A percentile compares a stretch with the other conserved stretches of the same genome.
These are phyloP conservation scores for Ibycter americanus DNA, from an alignment of 2,797 vertebrate genomes.

Conservation along the genomic window DNA sequence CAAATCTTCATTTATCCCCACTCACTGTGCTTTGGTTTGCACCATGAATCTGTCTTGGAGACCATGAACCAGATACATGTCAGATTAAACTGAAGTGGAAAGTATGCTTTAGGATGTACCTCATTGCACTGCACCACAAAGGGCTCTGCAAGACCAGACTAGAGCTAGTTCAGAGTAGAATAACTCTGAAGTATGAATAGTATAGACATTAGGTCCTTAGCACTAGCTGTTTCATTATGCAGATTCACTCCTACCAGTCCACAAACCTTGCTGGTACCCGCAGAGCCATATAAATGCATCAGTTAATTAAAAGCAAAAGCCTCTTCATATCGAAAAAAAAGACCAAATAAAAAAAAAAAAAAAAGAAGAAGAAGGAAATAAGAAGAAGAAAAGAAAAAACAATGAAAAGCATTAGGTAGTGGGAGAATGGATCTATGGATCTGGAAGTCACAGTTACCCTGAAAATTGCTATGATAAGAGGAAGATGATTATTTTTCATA, in stretches of 20 bases:
- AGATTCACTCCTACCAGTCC: not conserved
- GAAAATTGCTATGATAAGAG: not conserved
- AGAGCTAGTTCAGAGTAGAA: not conserved
- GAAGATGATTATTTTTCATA: not conserved
- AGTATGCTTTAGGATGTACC: not conserved
- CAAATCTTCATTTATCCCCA: not conserved
- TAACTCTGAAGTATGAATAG: not conserved
- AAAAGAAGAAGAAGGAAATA: not conserved
- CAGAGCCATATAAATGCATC: not conserved
- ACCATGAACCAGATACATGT: not conserved
- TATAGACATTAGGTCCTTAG: not conserved
- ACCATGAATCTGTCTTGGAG: not conserved
- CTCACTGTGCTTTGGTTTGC: not conserved
- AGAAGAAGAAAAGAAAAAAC: not conserved
- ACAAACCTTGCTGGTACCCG: not conserved
- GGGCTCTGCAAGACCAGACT: not conserved
- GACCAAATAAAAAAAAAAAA: no score
- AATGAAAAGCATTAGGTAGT: not conserved
- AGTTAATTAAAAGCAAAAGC: not conserved
- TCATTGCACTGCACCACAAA: not conserved
- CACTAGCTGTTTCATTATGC: not conserved
- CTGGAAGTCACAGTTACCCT: not conserved
- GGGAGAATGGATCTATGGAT: not conserved
- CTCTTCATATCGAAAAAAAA: not conserved
- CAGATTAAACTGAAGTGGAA: not conserved